Conservation (phyloP, 2,113 vertebrate genomes). For the Pollimyrus isidori region DNA sequence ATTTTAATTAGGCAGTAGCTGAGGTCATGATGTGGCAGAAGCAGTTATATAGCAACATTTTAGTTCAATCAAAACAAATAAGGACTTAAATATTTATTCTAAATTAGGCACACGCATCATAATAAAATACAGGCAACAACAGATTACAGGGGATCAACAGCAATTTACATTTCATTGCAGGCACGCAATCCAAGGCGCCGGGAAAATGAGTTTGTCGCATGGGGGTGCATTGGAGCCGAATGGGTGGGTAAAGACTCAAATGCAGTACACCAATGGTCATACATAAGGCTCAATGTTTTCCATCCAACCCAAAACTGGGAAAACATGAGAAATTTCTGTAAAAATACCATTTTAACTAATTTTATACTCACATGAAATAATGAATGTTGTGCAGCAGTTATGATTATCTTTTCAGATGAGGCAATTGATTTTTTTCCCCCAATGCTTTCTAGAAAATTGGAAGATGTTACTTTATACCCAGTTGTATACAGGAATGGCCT, state of each 20-base stretch:
- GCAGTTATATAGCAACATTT: neutral
- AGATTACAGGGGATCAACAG: neutral
- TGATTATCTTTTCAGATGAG: neutral
- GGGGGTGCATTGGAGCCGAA: too few species aligned
- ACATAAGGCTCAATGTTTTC: neutral
- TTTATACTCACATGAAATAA: neutral
- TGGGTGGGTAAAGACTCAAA: neutral
- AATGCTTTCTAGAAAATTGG: neutral
- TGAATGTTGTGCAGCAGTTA: neutral
- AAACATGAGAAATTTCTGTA: neutral
- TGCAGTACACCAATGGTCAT: neutral
- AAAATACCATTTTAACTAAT: neutral
- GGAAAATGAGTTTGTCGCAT: neutral
- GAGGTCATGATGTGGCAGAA: neutral
- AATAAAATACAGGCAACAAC: neutral
- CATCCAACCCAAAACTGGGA: neutral
- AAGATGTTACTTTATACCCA: neutral
- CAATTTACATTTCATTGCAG: neutral
- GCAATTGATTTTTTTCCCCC: neutral
- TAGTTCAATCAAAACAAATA: neutral
- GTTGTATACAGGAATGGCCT: neutral
- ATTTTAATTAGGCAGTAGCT: neutral
- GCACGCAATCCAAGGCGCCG: neutral
- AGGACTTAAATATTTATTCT: neutral
- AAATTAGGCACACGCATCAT: slow-evolving; percentile 5